Conservation (phyloP, 2,888 invertebrate genomes). For the Lapara coniferarum region DNA sequence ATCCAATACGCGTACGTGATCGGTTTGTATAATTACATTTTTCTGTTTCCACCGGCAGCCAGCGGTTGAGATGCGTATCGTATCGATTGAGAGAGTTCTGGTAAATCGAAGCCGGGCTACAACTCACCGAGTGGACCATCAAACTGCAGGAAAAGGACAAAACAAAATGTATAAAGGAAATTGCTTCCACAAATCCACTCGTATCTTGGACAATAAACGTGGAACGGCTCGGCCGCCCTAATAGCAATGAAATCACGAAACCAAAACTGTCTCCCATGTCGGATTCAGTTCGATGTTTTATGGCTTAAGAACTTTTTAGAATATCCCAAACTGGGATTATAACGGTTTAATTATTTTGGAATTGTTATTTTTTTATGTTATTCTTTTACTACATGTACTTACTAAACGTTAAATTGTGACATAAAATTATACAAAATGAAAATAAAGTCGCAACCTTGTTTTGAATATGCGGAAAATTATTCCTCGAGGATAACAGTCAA, state of each 20-base stretch:
- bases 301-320: constrained; percentile 65
- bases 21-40: constrained; percentile 74
- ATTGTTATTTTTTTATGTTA: constrained; percentile 1
- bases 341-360: background rate
- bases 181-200: constrained; percentile 84
- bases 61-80: constrained; percentile 73
- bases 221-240: constrained; percentile 77
- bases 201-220: constrained; percentile 83
- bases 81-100: constrained; percentile 69
- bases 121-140: constrained; percentile 80
- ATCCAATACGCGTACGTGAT: constrained; percentile 72
- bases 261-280: constrained; percentile 79
- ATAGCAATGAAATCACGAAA: constrained; percentile 84
- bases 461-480: no score
- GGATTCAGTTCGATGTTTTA: constrained; percentile 51
- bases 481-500: no score
- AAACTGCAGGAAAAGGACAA: constrained; percentile 83
- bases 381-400: background rate
- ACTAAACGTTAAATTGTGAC: background rate
- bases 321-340: constrained; percentile 34
- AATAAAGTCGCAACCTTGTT: no score
- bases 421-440: no score
- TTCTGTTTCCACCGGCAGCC: constrained; percentile 58
- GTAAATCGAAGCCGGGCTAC: constrained; percentile 78
- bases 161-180: constrained; percentile 84